Percentiles rank a stretch among this genome's conserved stretches.
Evolutionary conservation across 2,797 vertebrate species (phyloP).

Genomic region (Fringilla coelebs): DNA sequence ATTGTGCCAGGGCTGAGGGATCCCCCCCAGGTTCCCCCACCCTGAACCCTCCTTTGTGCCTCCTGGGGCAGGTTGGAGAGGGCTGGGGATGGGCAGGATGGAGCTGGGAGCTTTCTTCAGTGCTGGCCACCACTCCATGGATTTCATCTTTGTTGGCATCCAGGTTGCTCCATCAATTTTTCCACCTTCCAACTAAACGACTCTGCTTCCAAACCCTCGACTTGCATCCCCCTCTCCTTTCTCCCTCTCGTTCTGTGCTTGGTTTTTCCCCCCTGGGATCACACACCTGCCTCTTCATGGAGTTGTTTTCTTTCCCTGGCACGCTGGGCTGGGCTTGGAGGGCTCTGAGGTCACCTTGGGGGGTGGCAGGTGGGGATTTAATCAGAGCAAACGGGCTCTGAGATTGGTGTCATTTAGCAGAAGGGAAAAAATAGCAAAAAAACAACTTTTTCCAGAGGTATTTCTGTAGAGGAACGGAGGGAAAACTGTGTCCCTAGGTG

Average conservation of each 20-base stretch:
- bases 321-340: neutral
- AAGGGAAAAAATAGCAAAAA: neutral
- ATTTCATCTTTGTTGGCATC: neutral
- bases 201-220: neutral
- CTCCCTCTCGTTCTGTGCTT: constrained; percentile 7
- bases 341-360: neutral
- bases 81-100: neutral
- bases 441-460: neutral
- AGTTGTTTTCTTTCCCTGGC: constrained; percentile 44
- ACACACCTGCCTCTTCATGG: constrained; percentile 26
- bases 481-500: neutral
- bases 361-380: neutral
- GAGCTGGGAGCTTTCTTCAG: neutral
- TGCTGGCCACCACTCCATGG: neutral
- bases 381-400: neutral
- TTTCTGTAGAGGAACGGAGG: neutral
- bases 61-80: neutral
- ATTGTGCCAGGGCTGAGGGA: constrained; percentile 46
- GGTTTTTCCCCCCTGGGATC: neutral
- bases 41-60: neutral
- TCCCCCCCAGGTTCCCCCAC: neutral
- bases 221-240: constrained; percentile 26
- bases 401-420: neutral
- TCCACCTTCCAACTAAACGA: neutral
- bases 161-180: neutral